Percentiles rank a stretch among this genome's conserved stretches.
phyloP scores from a whole-genome alignment of 2,113 vertebrate species.

The Lanius collurio region DNA sequence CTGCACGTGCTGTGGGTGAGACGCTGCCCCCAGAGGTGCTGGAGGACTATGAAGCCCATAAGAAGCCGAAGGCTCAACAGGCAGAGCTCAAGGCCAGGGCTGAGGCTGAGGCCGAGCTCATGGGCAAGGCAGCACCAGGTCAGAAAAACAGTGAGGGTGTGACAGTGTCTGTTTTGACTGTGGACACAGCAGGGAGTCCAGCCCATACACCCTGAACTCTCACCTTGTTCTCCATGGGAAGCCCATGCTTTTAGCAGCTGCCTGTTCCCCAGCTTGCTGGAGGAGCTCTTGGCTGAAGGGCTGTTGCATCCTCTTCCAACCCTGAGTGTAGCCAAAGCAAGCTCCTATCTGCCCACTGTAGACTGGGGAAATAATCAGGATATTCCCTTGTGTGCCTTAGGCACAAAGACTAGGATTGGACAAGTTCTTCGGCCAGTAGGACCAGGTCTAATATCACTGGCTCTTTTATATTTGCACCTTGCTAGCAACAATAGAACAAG shows the following conservation, averaged over 20 bases:
- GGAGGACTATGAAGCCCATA: slow-evolving; percentile 75
- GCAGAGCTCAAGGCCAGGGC: not conserved
- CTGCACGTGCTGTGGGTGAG: slow-evolving; percentile 79
- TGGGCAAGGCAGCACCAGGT: not conserved
- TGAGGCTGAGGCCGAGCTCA: not conserved
- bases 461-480: not conserved
- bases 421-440: not conserved
- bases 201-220: not conserved
- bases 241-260: not conserved
- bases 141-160: slow-evolving; percentile 46
- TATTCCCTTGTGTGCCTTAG: not conserved
- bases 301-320: not conserved
- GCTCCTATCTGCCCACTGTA: not conserved
- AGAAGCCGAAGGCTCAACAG: slow-evolving; percentile 59
- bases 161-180: not conserved
- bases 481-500: not conserved
- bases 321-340: not conserved
- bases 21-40: slow-evolving; percentile 82
- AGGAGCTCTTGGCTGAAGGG: not conserved
- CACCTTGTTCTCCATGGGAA: not conserved
- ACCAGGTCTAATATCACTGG: not conserved
- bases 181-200: not conserved
- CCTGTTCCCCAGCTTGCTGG: not conserved
- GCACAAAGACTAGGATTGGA: not conserved
- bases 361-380: not conserved